These are phyloP conservation scores for Tenebrio molitor DNA, from an alignment of 1,140 invertebrate species.

Conservation along the genomic window DNA sequence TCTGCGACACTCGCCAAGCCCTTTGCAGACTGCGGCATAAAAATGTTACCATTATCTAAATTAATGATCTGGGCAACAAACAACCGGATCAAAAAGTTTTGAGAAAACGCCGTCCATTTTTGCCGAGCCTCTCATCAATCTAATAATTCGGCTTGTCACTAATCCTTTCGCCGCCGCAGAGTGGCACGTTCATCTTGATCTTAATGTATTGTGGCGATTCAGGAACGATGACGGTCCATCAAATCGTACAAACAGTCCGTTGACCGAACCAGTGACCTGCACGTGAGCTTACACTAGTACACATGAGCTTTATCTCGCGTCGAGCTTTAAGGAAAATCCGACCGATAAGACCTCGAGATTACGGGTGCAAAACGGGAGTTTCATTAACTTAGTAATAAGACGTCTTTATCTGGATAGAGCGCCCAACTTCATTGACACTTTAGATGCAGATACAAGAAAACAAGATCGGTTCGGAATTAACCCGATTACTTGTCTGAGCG, in stretches of 20 bases:
- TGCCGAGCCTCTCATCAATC: constrained; percentile 8
- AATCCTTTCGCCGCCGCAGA: constrained; percentile 25
- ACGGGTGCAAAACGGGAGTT: constrained; percentile 45
- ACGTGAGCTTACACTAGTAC: background rate
- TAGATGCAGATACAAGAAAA: constrained; percentile 45
- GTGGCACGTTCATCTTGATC: constrained; percentile 33
- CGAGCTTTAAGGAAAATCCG: constrained; percentile 37
- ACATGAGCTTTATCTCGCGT: constrained; percentile 12
- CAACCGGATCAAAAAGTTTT: constrained; percentile 42
- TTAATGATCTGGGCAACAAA: constrained; percentile 20
- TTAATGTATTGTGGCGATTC: constrained; percentile 26
- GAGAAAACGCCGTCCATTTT: constrained; percentile 21
- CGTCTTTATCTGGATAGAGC: constrained; percentile 41
- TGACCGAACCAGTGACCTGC: constrained; percentile 24
- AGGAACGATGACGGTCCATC: background rate
- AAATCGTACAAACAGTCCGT: background rate
- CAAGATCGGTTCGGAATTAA: constrained; percentile 30
- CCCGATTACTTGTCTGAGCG: constrained; percentile 29
- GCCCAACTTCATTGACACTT: constrained; percentile 41
- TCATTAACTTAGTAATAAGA: constrained; percentile 45
- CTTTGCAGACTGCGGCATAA: background rate
- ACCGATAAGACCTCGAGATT: constrained; percentile 44
- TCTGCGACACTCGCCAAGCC: no score
- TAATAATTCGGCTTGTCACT: constrained; percentile 14
- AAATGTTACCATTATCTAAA: constrained; percentile 11